Base-by-base conservation (phyloP, 2,888 invertebrate genomes). In the Zygogramma bicolorata region DNA sequence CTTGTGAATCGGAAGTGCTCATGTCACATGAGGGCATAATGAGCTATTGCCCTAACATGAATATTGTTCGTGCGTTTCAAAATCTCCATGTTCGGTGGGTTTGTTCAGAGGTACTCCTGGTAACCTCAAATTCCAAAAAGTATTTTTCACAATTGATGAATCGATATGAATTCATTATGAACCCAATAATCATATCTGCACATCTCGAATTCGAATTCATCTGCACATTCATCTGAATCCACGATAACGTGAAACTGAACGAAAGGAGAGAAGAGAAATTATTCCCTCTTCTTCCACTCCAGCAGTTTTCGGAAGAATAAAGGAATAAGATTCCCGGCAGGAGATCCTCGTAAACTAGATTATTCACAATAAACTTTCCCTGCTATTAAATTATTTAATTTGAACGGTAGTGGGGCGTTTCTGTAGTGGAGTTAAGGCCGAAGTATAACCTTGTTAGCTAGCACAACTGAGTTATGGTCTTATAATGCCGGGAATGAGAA, bases 291-390 rank as follows among this genome's bases (percentile, higher is more conserved):
- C 42, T 15, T 31, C 46, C 29, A 42, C 58, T 40, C 57, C 62
- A 60, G 27, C 25, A 22, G 38, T 69, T 34, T 27, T 18, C 46
- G 25, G 46, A 29, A 63, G 46, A 46, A 46, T 46, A 63, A 22
- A 40, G 38, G 42, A 62, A 25, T 42, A 53, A 63, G 63, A 40
- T 67, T 59, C 58, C 42, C 66, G 38, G 71, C 68, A 69, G 71
- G 71, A 71, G 67, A 68, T 81, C 80, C 81, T 75, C 79, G 68
- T 83, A 86, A 87, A 88, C 86, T 85, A 86, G 87, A 88, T 88
- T 88, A 88, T 88, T 87, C 88, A 87, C 87, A 88, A 88, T 88
- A 88, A 87, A 88, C 87, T 88, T 88, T 87, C 87, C 85, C 86
- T 84, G 84, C 85, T 88, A 88, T 88, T 88, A 88, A 88, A 87